phyloP scores from a whole-genome alignment of 2,797 vertebrate species.

The Hydrophis major region DNA sequence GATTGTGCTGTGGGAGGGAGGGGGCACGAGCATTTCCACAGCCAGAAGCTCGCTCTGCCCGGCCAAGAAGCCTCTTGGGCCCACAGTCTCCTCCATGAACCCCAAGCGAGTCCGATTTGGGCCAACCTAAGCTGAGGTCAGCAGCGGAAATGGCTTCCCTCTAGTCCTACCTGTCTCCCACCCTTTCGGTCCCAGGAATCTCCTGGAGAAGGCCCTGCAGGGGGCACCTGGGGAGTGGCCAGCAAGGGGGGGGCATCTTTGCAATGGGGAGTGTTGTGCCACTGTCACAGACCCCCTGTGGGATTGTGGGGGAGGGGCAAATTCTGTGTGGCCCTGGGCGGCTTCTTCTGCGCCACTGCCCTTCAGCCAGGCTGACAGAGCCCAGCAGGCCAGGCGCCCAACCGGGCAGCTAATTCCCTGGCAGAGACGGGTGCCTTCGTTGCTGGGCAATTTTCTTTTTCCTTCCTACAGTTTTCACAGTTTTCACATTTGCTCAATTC shows the following conservation, averaged over 20 bases:
- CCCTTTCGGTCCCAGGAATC: neutral
- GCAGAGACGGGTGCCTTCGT: neutral
- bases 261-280: neutral
- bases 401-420: neutral
- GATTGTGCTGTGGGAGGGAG: neutral
- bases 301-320: neutral
- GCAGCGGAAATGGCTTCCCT: neutral
- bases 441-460: neutral
- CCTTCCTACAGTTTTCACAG: neutral
- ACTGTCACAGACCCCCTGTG: neutral
- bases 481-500: neutral
- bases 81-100: neutral
- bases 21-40: no score
- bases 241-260: neutral
- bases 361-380: neutral
- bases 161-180: neutral
- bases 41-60: neutral
- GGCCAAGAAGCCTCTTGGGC: neutral
- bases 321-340: fast-evolving
- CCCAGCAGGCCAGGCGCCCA: neutral
- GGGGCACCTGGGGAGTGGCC: neutral
- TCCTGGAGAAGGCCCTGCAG: neutral
- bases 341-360: neutral
- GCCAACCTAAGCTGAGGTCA: neutral
- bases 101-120: neutral